Evolutionary conservation across 2,888 invertebrate genomes (phyloP).

Genomic region (Diplolepis rosae): DNA sequence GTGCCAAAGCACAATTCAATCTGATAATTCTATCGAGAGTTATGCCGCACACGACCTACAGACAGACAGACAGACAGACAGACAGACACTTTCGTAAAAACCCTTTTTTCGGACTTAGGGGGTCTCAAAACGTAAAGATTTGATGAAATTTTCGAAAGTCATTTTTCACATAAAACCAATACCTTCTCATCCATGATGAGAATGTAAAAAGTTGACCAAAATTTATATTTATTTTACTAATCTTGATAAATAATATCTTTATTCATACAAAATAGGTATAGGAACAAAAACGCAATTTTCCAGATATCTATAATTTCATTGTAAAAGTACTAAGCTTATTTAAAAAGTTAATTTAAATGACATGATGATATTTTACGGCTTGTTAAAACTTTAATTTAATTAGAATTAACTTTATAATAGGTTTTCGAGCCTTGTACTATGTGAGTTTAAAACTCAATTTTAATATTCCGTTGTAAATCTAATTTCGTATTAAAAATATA

Average conservation of each 20-base stretch:
- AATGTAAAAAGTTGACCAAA: too few relatives aligned
- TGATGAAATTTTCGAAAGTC: too few relatives aligned
- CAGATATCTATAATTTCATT: background rate
- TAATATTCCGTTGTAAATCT: background rate
- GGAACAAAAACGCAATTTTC: background rate
- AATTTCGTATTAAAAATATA: background rate
- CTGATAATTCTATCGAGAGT: too few relatives aligned
- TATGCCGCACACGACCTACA: too few relatives aligned
- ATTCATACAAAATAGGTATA: background rate
- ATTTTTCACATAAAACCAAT: too few relatives aligned
- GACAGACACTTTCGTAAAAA: too few relatives aligned
- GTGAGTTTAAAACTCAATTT: background rate
- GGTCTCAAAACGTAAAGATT: too few relatives aligned
- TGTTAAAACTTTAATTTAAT: conserved; percentile 1
- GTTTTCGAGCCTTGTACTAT: background rate
- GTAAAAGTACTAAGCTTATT: background rate
- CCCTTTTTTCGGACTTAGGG: too few relatives aligned
- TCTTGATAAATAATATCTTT: background rate
- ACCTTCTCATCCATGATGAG: too few relatives aligned
- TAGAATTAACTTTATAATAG: background rate
- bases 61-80: too few relatives aligned
- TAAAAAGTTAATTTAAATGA: background rate
- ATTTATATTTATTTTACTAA: too few relatives aligned
- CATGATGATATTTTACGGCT: background rate
- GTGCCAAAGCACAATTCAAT: too few relatives aligned